Conservation (phyloP, 1,140 invertebrate genomes). For the Temnothorax nylanderi region DNA sequence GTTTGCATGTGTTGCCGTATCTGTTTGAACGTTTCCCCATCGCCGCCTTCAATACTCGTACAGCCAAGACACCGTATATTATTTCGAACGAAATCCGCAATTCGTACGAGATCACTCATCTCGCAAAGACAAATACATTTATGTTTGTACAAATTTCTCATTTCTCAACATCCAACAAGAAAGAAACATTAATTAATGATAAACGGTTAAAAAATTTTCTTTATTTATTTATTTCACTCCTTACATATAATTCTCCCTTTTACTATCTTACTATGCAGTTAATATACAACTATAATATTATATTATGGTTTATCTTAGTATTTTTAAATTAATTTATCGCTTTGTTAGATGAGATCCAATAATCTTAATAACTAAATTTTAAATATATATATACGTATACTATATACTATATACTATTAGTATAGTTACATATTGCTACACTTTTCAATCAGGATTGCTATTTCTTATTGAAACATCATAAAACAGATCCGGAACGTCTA, state of each 20-base stretch:
- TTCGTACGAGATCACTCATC: slow-evolving; percentile 13
- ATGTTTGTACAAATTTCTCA: not conserved
- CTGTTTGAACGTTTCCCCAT: slow-evolving; percentile 34
- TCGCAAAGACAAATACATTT: not conserved
- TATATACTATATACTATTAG: not conserved
- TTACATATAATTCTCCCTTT: not conserved
- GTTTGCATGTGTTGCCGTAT: slow-evolving; percentile 42
- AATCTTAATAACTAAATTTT: not conserved
- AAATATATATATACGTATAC: not conserved
- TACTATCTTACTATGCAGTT: not conserved
- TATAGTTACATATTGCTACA: not conserved
- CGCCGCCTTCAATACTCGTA: slow-evolving; percentile 1
- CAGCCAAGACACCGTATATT: slow-evolving; percentile 20
- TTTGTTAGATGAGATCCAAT: not conserved
- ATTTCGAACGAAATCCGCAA: slow-evolving; percentile 13
- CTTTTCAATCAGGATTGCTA: not conserved
- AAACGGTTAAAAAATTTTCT: not conserved
- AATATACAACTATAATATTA: not conserved
- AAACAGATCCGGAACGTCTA: not conserved
- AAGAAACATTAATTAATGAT: not conserved
- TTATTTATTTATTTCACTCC: not conserved
- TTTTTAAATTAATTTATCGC: not conserved
- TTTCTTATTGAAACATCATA: not conserved
- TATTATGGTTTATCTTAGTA: not conserved
- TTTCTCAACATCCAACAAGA: not conserved